Percentiles rank a stretch among this genome's conserved stretches.
These are phyloP conservation scores for Parnassius orleans DNA, from an alignment of 2,888 invertebrate species.

Conservation along the genomic window DNA sequence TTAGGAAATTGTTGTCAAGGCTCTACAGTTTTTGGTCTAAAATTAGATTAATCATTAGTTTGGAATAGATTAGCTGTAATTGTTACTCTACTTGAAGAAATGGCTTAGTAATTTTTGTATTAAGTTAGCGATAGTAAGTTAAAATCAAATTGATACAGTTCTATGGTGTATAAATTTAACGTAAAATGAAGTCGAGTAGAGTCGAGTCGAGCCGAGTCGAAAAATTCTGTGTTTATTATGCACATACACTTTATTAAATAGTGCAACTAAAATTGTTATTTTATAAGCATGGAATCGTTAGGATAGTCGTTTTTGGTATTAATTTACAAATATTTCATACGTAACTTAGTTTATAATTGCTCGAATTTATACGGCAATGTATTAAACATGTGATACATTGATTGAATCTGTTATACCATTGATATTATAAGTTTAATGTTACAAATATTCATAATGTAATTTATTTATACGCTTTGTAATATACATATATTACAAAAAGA, in stretches of 20 bases:
- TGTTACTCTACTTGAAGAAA: neutral
- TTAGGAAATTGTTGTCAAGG: slow-evolving; percentile 31
- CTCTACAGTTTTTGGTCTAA: slow-evolving; percentile 14
- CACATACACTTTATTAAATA: slow-evolving; percentile 12
- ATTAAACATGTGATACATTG: slow-evolving; percentile 21
- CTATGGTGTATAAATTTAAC: neutral
- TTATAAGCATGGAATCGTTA: slow-evolving; percentile 12
- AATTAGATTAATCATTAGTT: slow-evolving; percentile 4
- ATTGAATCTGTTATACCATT: slow-evolving; percentile 60
- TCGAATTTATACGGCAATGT: slow-evolving; percentile 23
- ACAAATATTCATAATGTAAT: slow-evolving; percentile 24
- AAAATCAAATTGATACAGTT: neutral
- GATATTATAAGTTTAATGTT: slow-evolving; percentile 57
- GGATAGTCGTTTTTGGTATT: slow-evolving; percentile 11
- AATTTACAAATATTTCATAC: slow-evolving; percentile 18
- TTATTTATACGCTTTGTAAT: slow-evolving; percentile 25
- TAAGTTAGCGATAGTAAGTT: neutral
- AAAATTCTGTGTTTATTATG: slow-evolving; percentile 15
- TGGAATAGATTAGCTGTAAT: slow-evolving; percentile 4
- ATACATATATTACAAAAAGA: slow-evolving; percentile 13
- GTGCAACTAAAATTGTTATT: slow-evolving; percentile 4
- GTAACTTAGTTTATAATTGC: slow-evolving; percentile 21
- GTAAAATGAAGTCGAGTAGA: neutral
- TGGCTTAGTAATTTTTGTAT: neutral
- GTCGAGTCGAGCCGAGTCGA: slow-evolving; percentile 13